Conservation (phyloP, 2,888 invertebrate genomes). For the Galerucella nymphaeae region DNA sequence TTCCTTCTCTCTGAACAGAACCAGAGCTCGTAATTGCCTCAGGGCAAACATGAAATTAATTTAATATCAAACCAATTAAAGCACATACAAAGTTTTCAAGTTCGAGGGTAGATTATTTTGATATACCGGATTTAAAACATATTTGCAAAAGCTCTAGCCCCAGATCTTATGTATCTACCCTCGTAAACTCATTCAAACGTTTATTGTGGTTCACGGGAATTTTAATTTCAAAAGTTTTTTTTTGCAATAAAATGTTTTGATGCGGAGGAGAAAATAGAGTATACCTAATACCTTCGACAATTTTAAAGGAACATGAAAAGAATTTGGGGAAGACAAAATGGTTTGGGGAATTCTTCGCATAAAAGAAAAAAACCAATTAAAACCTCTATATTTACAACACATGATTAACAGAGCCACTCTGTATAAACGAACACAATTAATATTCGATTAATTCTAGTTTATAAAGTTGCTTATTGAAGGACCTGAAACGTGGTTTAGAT, state of each 20-base stretch:
- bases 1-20: conserved; percentile 20
- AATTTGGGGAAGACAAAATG: neutral
- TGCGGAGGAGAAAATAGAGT: neutral
- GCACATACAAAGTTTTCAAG: conserved; percentile 45
- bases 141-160: no score
- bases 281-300: neutral
- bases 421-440: neutral
- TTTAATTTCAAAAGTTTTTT: no score
- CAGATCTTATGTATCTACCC: no score
- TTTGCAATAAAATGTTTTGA: neutral
- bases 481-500: conserved; percentile 46
- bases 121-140: no score
- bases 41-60: conserved; percentile 33
- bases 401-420: neutral
- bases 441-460: conserved; percentile 1
- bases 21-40: conserved; percentile 29
- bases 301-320: neutral
- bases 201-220: no score
- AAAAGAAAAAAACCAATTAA: no score
- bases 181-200: no score
- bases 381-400: no score
- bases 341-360: no score
- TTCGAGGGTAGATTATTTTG: neutral
- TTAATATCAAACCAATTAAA: conserved; percentile 9
- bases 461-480: conserved; percentile 13